phyloP scores from a whole-genome alignment of 2,113 vertebrate species.

The Tinamus guttatus region DNA sequence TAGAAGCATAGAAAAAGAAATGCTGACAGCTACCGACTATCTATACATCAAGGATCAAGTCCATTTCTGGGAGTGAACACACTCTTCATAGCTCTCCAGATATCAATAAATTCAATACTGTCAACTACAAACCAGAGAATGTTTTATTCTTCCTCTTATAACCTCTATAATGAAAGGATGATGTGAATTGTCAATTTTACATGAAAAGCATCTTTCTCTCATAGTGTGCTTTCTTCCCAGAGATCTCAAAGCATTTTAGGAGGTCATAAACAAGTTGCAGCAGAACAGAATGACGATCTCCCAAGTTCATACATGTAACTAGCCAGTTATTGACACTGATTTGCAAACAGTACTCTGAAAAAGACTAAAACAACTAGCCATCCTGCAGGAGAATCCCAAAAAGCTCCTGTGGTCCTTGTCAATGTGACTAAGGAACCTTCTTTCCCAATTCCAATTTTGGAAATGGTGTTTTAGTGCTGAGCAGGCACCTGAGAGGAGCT shows the following conservation, averaged over 20 bases:
- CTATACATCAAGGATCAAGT: background rate
- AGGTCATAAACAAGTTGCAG: background rate
- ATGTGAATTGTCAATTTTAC: background rate
- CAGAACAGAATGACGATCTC: background rate
- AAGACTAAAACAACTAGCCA: background rate
- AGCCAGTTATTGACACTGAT: background rate
- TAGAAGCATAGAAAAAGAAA: background rate
- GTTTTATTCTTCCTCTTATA: background rate
- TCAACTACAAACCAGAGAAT: background rate
- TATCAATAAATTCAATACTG: background rate
- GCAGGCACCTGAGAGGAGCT: background rate
- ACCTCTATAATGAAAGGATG: background rate
- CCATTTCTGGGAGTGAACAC: background rate
- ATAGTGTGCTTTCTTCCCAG: background rate
- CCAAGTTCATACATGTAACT: fast-evolving
- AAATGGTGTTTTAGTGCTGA: background rate
- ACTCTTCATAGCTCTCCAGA: background rate
- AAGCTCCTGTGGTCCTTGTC: background rate
- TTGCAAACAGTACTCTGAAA: background rate
- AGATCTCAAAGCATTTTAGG: background rate
- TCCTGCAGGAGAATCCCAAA: background rate
- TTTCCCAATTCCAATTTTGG: background rate
- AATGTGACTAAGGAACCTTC: background rate
- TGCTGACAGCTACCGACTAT: background rate
- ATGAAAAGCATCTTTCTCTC: background rate